phyloP scores from a whole-genome alignment of 2,797 vertebrate genomes.

The Ispidina picta region DNA sequence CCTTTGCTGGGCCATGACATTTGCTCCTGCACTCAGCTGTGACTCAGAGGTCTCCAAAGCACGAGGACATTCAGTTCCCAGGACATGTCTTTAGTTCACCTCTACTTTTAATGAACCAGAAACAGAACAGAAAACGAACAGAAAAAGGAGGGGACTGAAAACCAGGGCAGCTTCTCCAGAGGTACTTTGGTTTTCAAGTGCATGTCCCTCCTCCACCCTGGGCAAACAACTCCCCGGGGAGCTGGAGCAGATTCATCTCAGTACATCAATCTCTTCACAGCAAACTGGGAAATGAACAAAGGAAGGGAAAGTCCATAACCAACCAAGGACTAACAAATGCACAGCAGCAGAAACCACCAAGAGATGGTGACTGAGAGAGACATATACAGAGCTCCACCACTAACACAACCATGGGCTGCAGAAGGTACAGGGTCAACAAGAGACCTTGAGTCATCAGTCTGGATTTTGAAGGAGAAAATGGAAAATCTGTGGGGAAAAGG shows the following conservation, averaged over 20 bases:
- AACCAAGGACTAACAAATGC: neutral
- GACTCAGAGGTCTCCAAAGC: slow-evolving; percentile 10
- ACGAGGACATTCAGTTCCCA: neutral
- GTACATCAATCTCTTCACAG: neutral
- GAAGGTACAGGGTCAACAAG: neutral
- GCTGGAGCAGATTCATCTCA: neutral
- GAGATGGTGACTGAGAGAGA: neutral
- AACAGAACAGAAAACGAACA: neutral
- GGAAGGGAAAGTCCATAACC: neutral
- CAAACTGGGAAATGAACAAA: neutral
- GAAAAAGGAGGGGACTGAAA: neutral
- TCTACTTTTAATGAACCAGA: slow-evolving; percentile 34
- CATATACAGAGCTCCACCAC: neutral
- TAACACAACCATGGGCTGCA: neutral
- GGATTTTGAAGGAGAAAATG: neutral
- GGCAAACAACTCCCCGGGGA: neutral
- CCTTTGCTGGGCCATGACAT: neutral
- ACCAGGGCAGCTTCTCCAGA: neutral
- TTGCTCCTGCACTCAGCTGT: neutral
- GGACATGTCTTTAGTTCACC: neutral
- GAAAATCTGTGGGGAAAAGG: neutral
- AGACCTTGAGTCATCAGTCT: neutral
- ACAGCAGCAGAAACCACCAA: neutral
- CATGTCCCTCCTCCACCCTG: neutral
- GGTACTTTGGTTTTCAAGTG: neutral